Evolutionary conservation across 2,888 invertebrate species (phyloP), one percentile per base, ranked within the genome.

Genomic region (Oligia strigilis): DNA sequence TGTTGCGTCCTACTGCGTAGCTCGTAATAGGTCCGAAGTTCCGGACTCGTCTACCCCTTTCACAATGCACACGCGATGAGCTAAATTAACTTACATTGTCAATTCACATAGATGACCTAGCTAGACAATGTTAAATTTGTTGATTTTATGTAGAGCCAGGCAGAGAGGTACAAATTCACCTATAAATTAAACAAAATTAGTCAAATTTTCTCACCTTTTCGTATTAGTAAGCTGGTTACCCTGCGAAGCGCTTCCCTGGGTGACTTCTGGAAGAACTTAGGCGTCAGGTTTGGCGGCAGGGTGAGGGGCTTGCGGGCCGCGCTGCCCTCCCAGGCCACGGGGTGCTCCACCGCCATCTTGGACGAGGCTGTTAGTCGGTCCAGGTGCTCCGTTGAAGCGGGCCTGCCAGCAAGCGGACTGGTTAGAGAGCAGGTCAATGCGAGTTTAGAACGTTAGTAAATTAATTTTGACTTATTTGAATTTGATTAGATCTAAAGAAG

Each of bases 231-330:
- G 97, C 99, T 99, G 94, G 99, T 99, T 93, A 99, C 99, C 95
- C 99, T 98, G 93, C 99, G 97, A 89, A 99, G 97, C 82, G 99
- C 99, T 95, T 99, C 99, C 92, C 98, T 97, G 72, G 98, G 98
- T 88, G 98, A 98, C 96, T 98, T 98, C 94, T 99, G 98, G 97
- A 99, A 98, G 97, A 99, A 99, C 96, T 98, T 98, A 91, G 99
- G 99, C 87, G 98, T 98, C 93, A 99, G 97, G 97, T 99, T 99
- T 81, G 99, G 99, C 77, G 99, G 99, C 92, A 99, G 97, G n/a
- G 99, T 99, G 87, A 98, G 97, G 9, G 99, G 99, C 93, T 99
- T 99, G 92, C 98, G 97, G 86, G 97, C 97, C 92, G 92, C 98
- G 85, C 97, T 92, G 81, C 95, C 94, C 72, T 97, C 97, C 96